Evolutionary conservation across 2,113 vertebrate species (phyloP).

Genomic region (Salvelinus sp.): DNA sequence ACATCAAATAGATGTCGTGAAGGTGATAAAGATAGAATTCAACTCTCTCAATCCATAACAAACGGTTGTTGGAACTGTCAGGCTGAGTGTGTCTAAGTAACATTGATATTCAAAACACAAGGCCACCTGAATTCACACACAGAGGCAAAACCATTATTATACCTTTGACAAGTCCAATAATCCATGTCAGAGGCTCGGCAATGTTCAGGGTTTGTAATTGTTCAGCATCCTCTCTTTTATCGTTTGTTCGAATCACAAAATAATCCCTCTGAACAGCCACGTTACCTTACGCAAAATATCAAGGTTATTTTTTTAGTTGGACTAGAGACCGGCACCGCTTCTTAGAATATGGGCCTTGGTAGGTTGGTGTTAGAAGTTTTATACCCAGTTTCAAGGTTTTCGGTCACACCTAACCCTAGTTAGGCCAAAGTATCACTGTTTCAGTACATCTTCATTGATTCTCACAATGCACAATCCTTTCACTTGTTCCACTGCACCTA

Average conservation of each 20-base stretch:
- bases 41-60: slow-evolving; percentile 18
- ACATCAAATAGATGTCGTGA: slow-evolving; percentile 17
- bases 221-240: slow-evolving; percentile 5
- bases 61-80: slow-evolving; percentile 16
- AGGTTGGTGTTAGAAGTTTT: too few species aligned
- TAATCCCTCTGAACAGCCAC: not conserved
- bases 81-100: not conserved
- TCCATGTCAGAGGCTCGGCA: slow-evolving; percentile 20
- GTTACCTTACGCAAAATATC: not conserved
- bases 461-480: not conserved
- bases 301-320: not conserved
- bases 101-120: slow-evolving; percentile 17
- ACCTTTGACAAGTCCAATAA: slow-evolving; percentile 38
- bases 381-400: not conserved
- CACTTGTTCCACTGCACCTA: not conserved
- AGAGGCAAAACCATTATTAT: slow-evolving; percentile 42
- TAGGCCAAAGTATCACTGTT: not conserved
- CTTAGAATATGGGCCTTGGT: too few species aligned
- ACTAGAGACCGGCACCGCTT: too few species aligned
- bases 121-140: slow-evolving; percentile 31
- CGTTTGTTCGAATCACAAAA: not conserved
- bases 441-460: not conserved
- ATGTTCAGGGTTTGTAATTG: not conserved
- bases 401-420: not conserved
- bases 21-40: slow-evolving; percentile 28